Evolutionary conservation across 2,113 vertebrate species (phyloP), one percentile per base, ranked within the genome.

Genomic region (Turdus rufiventris): DNA sequence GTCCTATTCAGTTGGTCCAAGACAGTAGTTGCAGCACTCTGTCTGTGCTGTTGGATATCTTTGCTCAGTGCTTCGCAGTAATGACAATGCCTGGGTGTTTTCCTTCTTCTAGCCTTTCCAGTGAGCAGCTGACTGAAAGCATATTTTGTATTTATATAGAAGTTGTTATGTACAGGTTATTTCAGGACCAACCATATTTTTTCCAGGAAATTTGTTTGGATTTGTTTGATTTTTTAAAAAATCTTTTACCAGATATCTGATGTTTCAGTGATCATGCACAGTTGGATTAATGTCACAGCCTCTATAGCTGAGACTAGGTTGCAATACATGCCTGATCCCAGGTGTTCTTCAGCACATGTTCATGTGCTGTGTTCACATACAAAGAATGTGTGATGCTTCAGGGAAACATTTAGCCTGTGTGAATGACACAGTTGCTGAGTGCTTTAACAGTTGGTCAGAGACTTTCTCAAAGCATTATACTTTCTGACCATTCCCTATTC

Each of bases 381-480:
- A 57, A 85, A 76, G 85, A 63, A 90, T 57, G 50, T 73, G 79
- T 88, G 89, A 61, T 94, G 83, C 89, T 93, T 94, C 66, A 50
- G 93, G 93, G 89, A 92, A 88, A 88, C 67, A 75, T 94, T 92
- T 54, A n/a, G 51, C 62, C 72, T 88, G 63, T 4, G 2, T 90
- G 74, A 91, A 75, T 56, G 85, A 88, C 82, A 91, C 57, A 62
- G 51, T 57, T 68, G 45, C 82, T 79, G 76, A 93, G 66, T 73
- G 40, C 75, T 92, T 76, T 76, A 92, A 90, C 62, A 63, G 78
- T 77, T 85, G 48, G 24, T 58, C 40, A 60, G 85, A 75, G 91
- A 91, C 31, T 82, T 82, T 88, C 45, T 90, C 28, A 75, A 90
- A 88, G 48, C 78, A 61, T 75, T 53, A 43, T 14, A 60, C 18